Evolutionary conservation across 2,797 vertebrate genomes (phyloP).

Genomic region (Lemur catta): DNA sequence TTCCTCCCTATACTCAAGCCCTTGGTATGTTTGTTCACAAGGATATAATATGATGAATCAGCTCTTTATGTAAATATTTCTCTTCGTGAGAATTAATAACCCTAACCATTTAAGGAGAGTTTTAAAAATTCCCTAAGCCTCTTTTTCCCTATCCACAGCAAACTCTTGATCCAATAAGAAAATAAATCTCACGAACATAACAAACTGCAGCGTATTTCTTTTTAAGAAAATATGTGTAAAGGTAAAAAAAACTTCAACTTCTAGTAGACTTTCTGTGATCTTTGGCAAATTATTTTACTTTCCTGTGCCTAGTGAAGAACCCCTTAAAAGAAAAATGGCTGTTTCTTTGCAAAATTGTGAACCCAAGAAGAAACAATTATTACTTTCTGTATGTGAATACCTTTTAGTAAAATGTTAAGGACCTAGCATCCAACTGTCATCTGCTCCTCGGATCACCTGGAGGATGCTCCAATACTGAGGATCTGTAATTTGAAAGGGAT

Average conservation of each 20-base stretch:
- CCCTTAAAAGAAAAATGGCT: neutral
- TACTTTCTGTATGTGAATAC: neutral
- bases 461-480: neutral
- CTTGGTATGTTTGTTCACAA: neutral
- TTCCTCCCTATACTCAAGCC: neutral
- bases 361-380: neutral
- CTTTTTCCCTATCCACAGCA: neutral
- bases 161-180: conserved; percentile 33
- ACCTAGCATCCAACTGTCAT: neutral
- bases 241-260: conserved; percentile 10
- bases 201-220: neutral
- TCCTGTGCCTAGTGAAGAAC: neutral
- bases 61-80: conserved; percentile 46
- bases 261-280: neutral
- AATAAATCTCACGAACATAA: conserved; percentile 27
- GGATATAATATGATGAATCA: conserved; percentile 27
- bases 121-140: conserved; percentile 34
- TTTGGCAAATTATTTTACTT: neutral
- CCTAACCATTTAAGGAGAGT: neutral
- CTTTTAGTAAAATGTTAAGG: neutral
- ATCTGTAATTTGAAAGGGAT: neutral
- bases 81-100: conserved; percentile 55
- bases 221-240: conserved; percentile 1
- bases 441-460: neutral
- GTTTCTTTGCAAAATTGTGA: neutral